Conservation (phyloP, 2,888 invertebrate genomes). For the Pedicia rivosa region DNA sequence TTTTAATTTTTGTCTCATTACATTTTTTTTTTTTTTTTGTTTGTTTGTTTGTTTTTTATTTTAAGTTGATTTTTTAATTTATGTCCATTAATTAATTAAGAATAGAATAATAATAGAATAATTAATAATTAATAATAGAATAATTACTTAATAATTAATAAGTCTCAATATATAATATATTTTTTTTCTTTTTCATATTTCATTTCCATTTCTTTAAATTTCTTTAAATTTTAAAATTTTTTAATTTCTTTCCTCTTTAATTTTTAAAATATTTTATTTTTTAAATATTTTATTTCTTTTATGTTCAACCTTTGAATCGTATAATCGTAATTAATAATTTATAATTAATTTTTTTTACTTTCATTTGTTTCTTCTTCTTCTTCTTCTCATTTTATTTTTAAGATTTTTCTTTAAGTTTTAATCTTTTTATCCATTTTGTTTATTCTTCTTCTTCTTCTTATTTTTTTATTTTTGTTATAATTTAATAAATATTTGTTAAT, state of each 20-base stretch:
- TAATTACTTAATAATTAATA: constrained; percentile 6
- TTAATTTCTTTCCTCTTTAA: constrained; percentile 3
- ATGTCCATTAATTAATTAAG: neutral
- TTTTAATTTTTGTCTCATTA: neutral
- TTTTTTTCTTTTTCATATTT: constrained; percentile 1
- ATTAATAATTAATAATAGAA: constrained; percentile 1
- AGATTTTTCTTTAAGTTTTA: too few species aligned
- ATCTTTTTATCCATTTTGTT: too few species aligned
- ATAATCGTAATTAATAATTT: too few species aligned
- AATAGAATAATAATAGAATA: too few species aligned
- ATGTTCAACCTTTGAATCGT: too few species aligned
- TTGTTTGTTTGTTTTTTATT: constrained; percentile 3
- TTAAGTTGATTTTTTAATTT: neutral
- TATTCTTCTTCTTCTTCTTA: too few species aligned
- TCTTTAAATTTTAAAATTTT: neutral
- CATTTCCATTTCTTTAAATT: neutral
- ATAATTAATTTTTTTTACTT: too few species aligned
- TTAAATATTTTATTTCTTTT: too few species aligned
- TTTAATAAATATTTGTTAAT: too few species aligned
- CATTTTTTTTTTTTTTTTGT: neutral
- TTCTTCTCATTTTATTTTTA: too few species aligned
- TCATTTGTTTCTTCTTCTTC: too few species aligned
- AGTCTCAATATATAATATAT: constrained; percentile 5
- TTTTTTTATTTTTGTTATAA: too few species aligned
- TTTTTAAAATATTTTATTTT: constrained; percentile 1